Conservation (phyloP, 2,113 vertebrate genomes). For the mouse (Mus musculus) region GRCm39 chr19:16959501-16960000, state of each 20-base stretch:
- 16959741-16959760: neutral
- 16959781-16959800: neutral
- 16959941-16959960: neutral
- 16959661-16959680: neutral
- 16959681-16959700: neutral
- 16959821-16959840: neutral
- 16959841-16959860: neutral
- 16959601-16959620: neutral
- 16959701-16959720: neutral
- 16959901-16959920: neutral
- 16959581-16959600: neutral
- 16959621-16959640: neutral
- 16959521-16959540: neutral
- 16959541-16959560: neutral
- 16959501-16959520: neutral
- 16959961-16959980: neutral
- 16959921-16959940: neutral
- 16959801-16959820: fast-evolving
- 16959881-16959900: neutral
- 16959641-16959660: neutral
- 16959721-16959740: neutral
- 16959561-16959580: neutral
- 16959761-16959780: neutral
- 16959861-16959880: neutral
- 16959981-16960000: no score